Evolutionary conservation across 2,113 vertebrate genomes (phyloP).

Genomic region (western clawed frog (Xenopus tropicalis)): DNA sequence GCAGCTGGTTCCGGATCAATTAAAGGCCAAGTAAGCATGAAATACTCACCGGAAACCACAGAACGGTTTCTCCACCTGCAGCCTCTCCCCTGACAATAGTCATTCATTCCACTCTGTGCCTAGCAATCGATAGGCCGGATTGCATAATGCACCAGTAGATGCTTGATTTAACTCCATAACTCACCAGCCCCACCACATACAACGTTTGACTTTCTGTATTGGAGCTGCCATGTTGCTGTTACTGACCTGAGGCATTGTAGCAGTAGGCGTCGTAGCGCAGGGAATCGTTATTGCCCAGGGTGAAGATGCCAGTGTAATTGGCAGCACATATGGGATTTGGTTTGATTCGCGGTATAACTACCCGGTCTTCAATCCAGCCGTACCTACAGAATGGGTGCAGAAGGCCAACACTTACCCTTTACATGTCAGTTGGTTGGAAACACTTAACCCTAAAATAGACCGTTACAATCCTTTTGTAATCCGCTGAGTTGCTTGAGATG

Average conservation of each 20-base stretch:
- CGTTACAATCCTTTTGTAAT: too few species aligned
- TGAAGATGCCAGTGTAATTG: conserved; percentile 69
- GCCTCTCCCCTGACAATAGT: too few species aligned
- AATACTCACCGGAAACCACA: not conserved
- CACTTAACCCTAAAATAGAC: too few species aligned
- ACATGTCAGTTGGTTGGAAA: too few species aligned
- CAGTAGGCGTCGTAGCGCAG: conserved; percentile 73
- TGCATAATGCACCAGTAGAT: too few species aligned
- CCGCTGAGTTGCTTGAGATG: too few species aligned
- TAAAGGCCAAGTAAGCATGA: conserved; percentile 2
- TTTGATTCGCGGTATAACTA: conserved; percentile 71
- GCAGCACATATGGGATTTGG: conserved; percentile 70
- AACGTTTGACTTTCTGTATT: too few species aligned
- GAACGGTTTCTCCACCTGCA: not conserved
- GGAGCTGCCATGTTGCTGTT: too few species aligned
- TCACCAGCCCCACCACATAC: too few species aligned
- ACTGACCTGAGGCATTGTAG: conserved; percentile 74
- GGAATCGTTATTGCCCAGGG: conserved; percentile 39
- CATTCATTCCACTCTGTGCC: not conserved
- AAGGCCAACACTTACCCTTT: not conserved
- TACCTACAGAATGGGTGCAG: conserved; percentile 62
- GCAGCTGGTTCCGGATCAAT: not conserved
- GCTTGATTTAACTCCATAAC: too few species aligned
- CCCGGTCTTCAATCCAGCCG: conserved; percentile 68
- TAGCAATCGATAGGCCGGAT: too few species aligned